These are phyloP conservation scores for Amphipoea lucens DNA, from an alignment of 2,888 invertebrate genomes.

Conservation along the genomic window DNA sequence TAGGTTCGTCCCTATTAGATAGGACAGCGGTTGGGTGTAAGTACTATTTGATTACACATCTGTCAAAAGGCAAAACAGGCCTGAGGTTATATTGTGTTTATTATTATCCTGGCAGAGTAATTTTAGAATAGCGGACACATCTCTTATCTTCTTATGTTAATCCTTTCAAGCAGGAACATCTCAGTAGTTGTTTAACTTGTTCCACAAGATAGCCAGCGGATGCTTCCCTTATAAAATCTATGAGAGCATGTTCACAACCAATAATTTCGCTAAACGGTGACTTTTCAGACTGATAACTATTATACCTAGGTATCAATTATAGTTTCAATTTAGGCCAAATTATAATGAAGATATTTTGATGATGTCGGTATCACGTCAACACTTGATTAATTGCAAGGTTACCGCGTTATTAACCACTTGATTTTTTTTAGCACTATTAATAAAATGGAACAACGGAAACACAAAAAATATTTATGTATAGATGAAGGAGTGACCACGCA, in stretches of 20 bases:
- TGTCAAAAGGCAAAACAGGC: no score
- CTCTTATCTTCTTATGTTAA: conserved; percentile 37
- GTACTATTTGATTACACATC: not conserved
- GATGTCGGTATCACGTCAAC: conserved; percentile 73
- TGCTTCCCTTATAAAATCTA: conserved; percentile 20
- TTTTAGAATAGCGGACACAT: conserved; percentile 14
- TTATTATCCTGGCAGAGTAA: conserved; percentile 1
- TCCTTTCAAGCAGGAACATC: conserved; percentile 26
- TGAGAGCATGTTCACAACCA: conserved; percentile 8
- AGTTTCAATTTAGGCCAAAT: conserved; percentile 68
- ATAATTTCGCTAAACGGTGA: conserved; percentile 5
- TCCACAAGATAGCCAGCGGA: conserved; percentile 26
- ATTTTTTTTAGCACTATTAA: conserved; percentile 11
- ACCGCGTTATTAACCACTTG: conserved; percentile 50
- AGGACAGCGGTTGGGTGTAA: not conserved
- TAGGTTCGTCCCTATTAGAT: not conserved
- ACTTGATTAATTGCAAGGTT: conserved; percentile 78
- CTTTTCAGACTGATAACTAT: conserved; percentile 9
- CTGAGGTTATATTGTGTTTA: not conserved
- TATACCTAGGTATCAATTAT: not conserved
- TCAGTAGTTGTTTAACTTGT: conserved; percentile 38
- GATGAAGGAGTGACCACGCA: no score
- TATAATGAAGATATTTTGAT: conserved; percentile 64
- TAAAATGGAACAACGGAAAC: conserved; percentile 7
- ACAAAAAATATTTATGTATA: not conserved